phyloP scores from a whole-genome alignment of 2,113 vertebrate species.

The mouse (Mus musculus) region GRCm39 chr4:63960501-63961000 shows the following conservation, averaged over 20 bases:
- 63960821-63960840: not conserved
- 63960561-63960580: not conserved
- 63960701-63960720: not conserved
- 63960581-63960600: not conserved
- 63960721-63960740: not conserved
- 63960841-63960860: not conserved
- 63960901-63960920: not conserved
- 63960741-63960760: not conserved
- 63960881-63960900: not conserved
- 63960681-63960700: not conserved
- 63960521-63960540: not conserved
- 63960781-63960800: not conserved
- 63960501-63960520: not conserved
- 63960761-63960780: not conserved
- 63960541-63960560: not conserved
- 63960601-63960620: not conserved
- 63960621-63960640: not conserved
- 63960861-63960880: fast-evolving
- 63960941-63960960: conserved; percentile 65
- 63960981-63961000: conserved; percentile 82
- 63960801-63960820: not conserved
- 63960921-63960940: conserved; percentile 56
- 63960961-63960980: conserved; percentile 74
- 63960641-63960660: not conserved
- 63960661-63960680: not conserved